These are phyloP conservation scores for Onychorhynchus coronatus DNA, from an alignment of 2,113 vertebrate species.

Conservation along the genomic window DNA sequence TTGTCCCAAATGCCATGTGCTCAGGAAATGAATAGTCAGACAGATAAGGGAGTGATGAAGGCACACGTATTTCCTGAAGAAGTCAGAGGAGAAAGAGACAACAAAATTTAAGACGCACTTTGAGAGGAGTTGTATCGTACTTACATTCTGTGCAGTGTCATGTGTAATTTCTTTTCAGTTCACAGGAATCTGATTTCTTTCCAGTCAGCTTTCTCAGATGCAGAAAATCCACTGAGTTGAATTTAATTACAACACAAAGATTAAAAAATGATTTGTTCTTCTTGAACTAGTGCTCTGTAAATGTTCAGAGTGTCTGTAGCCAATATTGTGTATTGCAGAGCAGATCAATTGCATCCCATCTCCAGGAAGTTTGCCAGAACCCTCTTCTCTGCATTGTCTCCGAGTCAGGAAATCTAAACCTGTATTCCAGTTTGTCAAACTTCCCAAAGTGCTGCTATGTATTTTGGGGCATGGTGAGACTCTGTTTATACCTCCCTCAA, in stretches of 20 bases:
- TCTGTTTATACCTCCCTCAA: not conserved
- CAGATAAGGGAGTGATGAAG: not conserved
- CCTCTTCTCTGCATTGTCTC: conserved; percentile 63
- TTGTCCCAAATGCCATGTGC: not conserved
- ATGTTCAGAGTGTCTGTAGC: conserved; percentile 45
- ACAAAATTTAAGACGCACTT: not conserved
- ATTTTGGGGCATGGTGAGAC: conserved; percentile 52
- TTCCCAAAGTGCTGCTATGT: conserved; percentile 62
- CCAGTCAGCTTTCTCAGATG: not conserved
- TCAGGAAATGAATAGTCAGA: not conserved
- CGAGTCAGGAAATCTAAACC: conserved; percentile 67
- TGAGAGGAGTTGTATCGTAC: not conserved
- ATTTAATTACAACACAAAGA: conserved; percentile 22
- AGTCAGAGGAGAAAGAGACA: not conserved
- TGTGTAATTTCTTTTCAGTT: not conserved
- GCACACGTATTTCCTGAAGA: not conserved
- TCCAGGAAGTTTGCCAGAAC: conserved; percentile 57
- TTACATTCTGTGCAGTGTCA: not conserved
- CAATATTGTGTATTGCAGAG: not conserved
- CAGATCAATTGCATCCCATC: conserved; percentile 36
- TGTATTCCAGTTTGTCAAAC: conserved; percentile 63
- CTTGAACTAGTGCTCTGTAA: conserved; percentile 14
- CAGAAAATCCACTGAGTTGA: not conserved
- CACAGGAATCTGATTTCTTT: not conserved
- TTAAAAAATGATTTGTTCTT: conserved; percentile 42